Conservation (phyloP, 2,113 vertebrate genomes). For the Steatornis caripensis region DNA sequence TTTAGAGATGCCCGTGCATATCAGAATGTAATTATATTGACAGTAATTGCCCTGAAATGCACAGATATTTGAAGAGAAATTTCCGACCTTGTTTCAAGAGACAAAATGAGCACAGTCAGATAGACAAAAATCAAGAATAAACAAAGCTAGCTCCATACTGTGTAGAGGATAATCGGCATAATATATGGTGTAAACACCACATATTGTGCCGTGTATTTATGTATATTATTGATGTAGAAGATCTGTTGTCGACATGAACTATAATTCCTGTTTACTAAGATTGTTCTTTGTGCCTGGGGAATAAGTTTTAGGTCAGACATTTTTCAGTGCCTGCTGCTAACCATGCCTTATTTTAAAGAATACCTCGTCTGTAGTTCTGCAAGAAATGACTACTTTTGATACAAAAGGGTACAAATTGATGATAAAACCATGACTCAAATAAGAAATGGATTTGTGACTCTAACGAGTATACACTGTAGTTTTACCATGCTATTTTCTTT, state of each 20-base stretch:
- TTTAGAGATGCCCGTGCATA: background rate
- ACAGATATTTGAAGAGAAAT: background rate
- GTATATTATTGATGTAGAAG: background rate
- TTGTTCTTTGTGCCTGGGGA: background rate
- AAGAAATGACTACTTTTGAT: background rate
- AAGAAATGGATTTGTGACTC: constrained; percentile 6
- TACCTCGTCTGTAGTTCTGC: background rate
- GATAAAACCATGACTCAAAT: background rate
- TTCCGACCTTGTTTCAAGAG: background rate
- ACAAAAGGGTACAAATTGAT: background rate
- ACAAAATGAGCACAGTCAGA: background rate
- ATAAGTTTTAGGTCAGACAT: background rate
- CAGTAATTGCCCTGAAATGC: background rate
- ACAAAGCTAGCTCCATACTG: background rate
- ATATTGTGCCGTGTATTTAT: background rate
- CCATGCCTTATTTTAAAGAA: background rate
- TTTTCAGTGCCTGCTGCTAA: background rate
- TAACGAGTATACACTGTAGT: background rate
- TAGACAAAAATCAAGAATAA: background rate
- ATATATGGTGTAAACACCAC: background rate
- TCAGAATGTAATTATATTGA: background rate
- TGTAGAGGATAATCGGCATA: background rate
- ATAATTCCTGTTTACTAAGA: background rate
- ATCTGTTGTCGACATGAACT: background rate
- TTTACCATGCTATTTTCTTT: background rate